Conservation (phyloP, 2,797 vertebrate species). For the Euthynnus affinis region DNA sequence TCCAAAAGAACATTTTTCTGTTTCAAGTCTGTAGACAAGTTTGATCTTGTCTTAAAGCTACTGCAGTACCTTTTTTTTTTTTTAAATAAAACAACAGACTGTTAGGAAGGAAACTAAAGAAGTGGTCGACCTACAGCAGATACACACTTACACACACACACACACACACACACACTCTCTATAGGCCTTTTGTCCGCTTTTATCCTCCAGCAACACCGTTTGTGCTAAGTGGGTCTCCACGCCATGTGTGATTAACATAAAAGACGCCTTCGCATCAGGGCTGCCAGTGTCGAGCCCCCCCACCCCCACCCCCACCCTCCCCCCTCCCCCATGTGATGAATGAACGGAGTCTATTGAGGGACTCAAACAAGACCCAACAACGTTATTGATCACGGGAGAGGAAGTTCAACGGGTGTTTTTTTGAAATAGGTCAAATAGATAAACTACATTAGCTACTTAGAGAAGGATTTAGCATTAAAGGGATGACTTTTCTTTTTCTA, state of each 20-base stretch:
- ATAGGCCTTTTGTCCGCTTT: constrained; percentile 37
- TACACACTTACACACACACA: neutral
- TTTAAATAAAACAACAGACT: constrained; percentile 2
- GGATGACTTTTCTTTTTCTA: neutral
- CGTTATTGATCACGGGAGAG: neutral
- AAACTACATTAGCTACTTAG: neutral
- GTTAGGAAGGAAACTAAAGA: constrained; percentile 8
- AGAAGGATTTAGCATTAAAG: neutral
- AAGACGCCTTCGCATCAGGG: constrained; percentile 14
- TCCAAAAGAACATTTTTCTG: neutral
- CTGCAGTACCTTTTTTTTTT: neutral
- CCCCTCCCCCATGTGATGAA: constrained; percentile 24
- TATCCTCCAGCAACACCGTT: constrained; percentile 25
- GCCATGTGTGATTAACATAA: constrained; percentile 32
- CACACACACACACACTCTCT: constrained; percentile 11
- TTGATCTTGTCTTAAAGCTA: constrained; percentile 7
- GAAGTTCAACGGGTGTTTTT: neutral
- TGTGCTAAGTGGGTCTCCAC: constrained; percentile 40
- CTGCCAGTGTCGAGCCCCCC: neutral
- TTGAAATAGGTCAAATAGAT: neutral
- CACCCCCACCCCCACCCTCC: no score
- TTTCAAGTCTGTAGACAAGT: neutral
- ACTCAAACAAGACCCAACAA: neutral
- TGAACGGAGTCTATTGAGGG: neutral
- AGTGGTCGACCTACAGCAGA: constrained; percentile 3